Percentiles rank a stretch among this genome's conserved stretches.
Evolutionary conservation across 2,113 vertebrate genomes (phyloP).

Genomic region (Sula dactylatra): DNA sequence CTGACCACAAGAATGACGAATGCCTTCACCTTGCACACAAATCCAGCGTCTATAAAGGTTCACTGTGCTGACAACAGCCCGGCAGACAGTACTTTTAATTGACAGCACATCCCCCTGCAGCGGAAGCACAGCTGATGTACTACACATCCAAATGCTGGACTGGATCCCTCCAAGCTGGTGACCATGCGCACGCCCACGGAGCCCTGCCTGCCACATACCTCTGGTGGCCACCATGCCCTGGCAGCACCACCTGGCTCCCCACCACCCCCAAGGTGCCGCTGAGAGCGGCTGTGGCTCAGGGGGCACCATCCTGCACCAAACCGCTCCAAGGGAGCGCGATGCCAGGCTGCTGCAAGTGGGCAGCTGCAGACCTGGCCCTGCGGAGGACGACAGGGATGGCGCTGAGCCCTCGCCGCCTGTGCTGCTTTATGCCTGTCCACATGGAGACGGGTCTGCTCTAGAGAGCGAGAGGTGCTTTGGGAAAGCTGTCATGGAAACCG

Average conservation of each 20-base stretch:
- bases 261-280: not conserved
- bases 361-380: not conserved
- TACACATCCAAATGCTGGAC: not conserved
- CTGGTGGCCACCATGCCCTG: not conserved
- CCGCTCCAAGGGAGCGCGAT: not conserved
- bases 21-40: not conserved
- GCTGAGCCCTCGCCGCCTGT: not conserved
- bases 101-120: not conserved
- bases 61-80: not conserved
- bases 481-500: not conserved
- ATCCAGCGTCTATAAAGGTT: not conserved
- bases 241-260: not conserved
- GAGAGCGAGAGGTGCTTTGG: not conserved
- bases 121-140: not conserved
- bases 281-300: not conserved
- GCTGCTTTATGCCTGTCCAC: not conserved
- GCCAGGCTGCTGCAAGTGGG: not conserved
- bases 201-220: not conserved
- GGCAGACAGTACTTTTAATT: not conserved
- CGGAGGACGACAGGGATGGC: not conserved
- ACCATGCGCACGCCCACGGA: fast-evolving
- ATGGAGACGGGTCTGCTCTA: not conserved
- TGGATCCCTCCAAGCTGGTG: not conserved
- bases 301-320: not conserved
- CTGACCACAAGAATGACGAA: not conserved